phyloP scores from a whole-genome alignment of 30 jellyfish, hydroid and myxozoan species.

The Nemopilema nomurai region DNA sequence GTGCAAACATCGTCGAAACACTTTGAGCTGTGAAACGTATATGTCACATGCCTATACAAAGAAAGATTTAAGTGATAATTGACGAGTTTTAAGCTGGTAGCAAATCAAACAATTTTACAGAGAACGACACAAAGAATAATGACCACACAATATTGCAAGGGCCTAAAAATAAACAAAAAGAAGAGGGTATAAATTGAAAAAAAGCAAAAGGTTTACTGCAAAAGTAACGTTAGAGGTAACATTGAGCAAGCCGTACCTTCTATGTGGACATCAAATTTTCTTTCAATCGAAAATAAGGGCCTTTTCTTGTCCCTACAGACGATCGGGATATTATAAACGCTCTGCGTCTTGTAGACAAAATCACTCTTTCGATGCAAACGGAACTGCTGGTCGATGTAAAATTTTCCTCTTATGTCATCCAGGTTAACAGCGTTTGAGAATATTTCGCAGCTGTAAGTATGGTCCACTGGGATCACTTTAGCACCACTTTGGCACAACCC shows the following conservation, averaged over 20 bases:
- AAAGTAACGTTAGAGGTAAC: no score
- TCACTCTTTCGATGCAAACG: conserved; percentile 37
- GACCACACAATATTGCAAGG: no score
- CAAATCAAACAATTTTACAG: no score
- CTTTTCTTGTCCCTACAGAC: conserved; percentile 52
- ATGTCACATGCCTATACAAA: no score
- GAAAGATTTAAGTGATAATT: no score
- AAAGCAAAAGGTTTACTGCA: no score
- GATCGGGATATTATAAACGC: conserved; percentile 40
- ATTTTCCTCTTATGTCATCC: conserved; percentile 19
- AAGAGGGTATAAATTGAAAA: no score
- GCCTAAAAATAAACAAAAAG: no score
- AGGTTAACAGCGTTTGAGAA: conserved; percentile 15
- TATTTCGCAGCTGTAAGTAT: conserved; percentile 38
- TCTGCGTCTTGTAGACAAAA: conserved; percentile 15
- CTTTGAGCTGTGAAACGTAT: no score
- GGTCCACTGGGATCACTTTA: conserved; percentile 5
- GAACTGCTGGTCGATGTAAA: conserved; percentile 38
- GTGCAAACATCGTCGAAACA: no score
- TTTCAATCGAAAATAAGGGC: conserved; percentile 35
- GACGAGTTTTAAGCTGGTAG: no score
- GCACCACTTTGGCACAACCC: conserved; percentile 31
- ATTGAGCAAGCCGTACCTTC: conserved; percentile 23
- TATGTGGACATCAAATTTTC: conserved; percentile 25
- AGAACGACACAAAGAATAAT: no score